Base-by-base conservation (phyloP, 2,888 invertebrate species). In the Harpalus rubripes region DNA sequence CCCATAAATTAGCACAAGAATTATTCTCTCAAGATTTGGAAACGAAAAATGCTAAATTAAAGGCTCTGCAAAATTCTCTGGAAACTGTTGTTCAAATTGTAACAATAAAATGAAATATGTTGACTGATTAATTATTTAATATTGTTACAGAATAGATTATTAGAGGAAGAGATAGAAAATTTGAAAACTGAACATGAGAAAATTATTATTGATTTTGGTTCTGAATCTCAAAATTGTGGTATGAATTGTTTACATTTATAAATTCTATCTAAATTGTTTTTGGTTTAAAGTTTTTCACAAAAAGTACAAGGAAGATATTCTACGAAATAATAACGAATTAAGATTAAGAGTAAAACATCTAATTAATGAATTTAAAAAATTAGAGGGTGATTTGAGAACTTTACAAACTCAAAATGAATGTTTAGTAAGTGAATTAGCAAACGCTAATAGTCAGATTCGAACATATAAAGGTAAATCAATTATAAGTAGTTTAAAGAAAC, bases 1-100 rank as follows among this genome's bases (percentile, higher is more conserved):
- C 88, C 7, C 88, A 87, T 80, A 86, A 87, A 18, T 86, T 90
- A n/a, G 87, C 89, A 0, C 88, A 88, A 82, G 89, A 90, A 52
- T 88, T 90, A 87, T 90, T 89, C 90, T 63, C 87, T 79, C 88
- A 90, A 61, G 90, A 90, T 85, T 85, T 88, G 12, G 89, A 90
- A 68, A 86, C 89, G 7, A 87, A 87, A 56, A 88, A 88, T 79
- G 86, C 86, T 6, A 89, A 89, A 65, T 89, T 90, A 85, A 86
- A 86, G 81, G 86, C 87, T 15, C 76, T 90, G 7, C 89, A 89
- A 80, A 89, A 88, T n/a, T 88, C 87, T 4, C 41, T 90, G 22
- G 87, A 88, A 56, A 86, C 88, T 18, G 81, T 90, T 44, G 87
- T 89, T 7, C 44, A 78, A 22, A 63, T 78, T 44, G 84, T 84